Evolutionary conservation across 2,113 vertebrate species (phyloP), one percentile per base, ranked within the genome.

Genomic region (Phalacrocorax carbo): DNA sequence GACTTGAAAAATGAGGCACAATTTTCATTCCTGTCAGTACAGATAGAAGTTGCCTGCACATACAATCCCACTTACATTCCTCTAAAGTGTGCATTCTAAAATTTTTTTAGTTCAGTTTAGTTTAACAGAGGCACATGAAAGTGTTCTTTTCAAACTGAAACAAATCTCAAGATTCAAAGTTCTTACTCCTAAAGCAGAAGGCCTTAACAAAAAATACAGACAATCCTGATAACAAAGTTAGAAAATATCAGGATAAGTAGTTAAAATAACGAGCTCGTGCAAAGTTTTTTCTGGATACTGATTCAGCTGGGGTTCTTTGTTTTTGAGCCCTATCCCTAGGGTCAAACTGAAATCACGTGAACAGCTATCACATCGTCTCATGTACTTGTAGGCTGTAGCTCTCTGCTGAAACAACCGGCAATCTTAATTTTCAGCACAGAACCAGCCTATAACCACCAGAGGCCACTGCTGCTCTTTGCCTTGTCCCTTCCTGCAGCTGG

Each of bases 381-480:
- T 3, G 15, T 22, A 19, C 19, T 42, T 5, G 10, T 6, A 68
- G 17, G 23, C 9, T 72, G 51, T 4, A 51, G 54, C 3, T 73
- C 52, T 40, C 21, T 17, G 32, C 49, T 38, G 32, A n/a, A 87
- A 57, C 0, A 9, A 70, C 20, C 2, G 2, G 30, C 7, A 27
- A 36, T 8, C 20, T 10, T 3, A 3, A 4, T 11, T 29, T 61
- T 51, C 52, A 68, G 58, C 73, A 87, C 15, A 77, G 36, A 51
- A 58, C 27, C 5, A 32, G n/a, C 32, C 42, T 54, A 20, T 9
- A 62, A 60, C 96, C 95, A 95, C 70, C 81, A 97, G 97, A 94
- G 94, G 97, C 84, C 97, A 96, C 93, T 97, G 86, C 93, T 78
- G 96, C 23, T 82, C 97, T 90, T 80, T 32, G 54, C 40, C 70